A percentile compares a stretch with the other conserved stretches of the same genome.
Evolutionary conservation across 30 jellyfish, hydroid and myxozoan genomes (phyloP).

Genomic region (Chironex yamaguchii): DNA sequence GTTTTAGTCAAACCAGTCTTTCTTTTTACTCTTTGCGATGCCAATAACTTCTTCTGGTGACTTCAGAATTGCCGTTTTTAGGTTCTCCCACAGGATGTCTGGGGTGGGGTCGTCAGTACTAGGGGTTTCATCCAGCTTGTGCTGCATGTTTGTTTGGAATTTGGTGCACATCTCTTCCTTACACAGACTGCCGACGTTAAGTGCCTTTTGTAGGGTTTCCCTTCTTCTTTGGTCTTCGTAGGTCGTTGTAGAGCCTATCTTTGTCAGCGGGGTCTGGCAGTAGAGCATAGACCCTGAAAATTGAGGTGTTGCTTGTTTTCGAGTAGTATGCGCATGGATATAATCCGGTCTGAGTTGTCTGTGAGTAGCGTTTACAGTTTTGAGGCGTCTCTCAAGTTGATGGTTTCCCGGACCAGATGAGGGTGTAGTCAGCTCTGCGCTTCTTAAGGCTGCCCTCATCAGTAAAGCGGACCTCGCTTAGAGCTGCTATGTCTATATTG

Average conservation of each 20-base stretch:
- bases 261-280: no score
- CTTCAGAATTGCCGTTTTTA: no score
- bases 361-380: background rate
- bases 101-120: no score
- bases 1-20: conserved; percentile 14
- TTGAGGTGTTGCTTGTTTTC: background rate
- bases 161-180: no score
- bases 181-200: no score
- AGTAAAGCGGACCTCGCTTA: conserved; percentile 3
- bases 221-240: no score
- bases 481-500: conserved; percentile 21
- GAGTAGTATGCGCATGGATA: background rate
- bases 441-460: background rate
- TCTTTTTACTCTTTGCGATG: background rate
- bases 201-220: no score
- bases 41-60: background rate
- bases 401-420: conserved; percentile 5
- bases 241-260: no score
- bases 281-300: conserved; percentile 7
- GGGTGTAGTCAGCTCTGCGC: background rate
- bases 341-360: background rate
- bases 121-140: no score
- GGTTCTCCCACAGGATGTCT: no score
- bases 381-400: background rate
- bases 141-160: no score